Evolutionary conservation across 92 coral and sea anemone species (phyloP).

Genomic region (Micromussa lordhowensis): DNA sequence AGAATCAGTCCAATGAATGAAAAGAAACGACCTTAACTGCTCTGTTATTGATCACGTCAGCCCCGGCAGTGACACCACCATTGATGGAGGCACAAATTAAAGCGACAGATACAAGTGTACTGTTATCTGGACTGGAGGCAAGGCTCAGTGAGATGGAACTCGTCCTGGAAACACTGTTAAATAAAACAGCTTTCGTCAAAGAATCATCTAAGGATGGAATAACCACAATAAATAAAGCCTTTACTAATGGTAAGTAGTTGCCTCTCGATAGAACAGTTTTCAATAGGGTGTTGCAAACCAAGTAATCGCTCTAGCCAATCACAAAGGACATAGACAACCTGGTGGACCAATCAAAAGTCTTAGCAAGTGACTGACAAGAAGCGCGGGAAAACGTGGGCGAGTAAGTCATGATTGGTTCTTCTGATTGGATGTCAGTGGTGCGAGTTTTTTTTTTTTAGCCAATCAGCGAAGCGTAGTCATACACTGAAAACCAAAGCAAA

Average conservation of each 20-base stretch:
- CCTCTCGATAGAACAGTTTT: background rate
- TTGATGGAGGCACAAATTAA: conserved; percentile 21
- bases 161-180: background rate
- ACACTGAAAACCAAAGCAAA: no score
- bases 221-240: conserved; percentile 45
- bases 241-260: conserved; percentile 37
- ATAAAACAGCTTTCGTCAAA: conserved; percentile 37
- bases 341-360: no score
- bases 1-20: background rate
- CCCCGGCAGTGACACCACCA: conserved; percentile 17
- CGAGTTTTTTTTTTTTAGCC: no score
- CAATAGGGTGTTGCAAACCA: background rate
- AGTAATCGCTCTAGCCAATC: background rate
- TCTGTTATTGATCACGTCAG: background rate
- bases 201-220: conserved; percentile 37
- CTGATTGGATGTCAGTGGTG: no score
- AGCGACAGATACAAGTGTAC: background rate
- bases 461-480: no score
- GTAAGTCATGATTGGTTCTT: no score
- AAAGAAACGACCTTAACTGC: background rate
- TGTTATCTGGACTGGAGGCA: background rate
- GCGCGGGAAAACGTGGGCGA: no score
- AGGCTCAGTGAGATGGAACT: conserved; percentile 26
- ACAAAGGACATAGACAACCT: background rate
- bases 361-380: no score